Evolutionary conservation across 2,113 vertebrate genomes (phyloP).

Genomic region (Agapornis roseicollis): DNA sequence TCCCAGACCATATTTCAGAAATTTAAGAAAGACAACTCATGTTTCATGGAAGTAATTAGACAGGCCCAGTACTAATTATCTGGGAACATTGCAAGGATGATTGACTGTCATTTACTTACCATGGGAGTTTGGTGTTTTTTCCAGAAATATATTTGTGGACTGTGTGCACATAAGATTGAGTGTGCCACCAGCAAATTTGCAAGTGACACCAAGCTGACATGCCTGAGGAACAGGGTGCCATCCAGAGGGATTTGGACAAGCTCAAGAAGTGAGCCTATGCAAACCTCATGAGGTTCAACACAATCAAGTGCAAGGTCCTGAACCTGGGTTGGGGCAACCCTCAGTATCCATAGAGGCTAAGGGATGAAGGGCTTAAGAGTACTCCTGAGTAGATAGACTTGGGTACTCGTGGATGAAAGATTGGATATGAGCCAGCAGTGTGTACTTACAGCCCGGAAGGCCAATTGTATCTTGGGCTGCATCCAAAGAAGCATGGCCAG

Average conservation of each 20-base stretch:
- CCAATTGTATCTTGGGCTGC: background rate
- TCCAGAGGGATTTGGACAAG: background rate
- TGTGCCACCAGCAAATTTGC: background rate
- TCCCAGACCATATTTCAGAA: slow-evolving; percentile 82
- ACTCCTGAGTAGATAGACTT: background rate
- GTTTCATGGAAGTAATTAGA: slow-evolving; percentile 90
- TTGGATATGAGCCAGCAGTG: background rate
- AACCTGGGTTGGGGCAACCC: background rate
- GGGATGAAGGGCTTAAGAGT: background rate
- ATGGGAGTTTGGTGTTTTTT: slow-evolving; percentile 67
- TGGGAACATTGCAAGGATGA: slow-evolving; percentile 83
- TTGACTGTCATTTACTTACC: slow-evolving; percentile 85
- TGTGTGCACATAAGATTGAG: background rate
- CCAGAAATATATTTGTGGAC: background rate
- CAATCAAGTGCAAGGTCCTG: background rate
- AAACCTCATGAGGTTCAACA: background rate
- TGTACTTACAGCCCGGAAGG: background rate
- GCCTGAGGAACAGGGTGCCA: background rate
- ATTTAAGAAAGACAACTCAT: slow-evolving; percentile 78
- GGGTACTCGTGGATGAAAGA: background rate
- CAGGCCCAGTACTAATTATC: slow-evolving; percentile 84
- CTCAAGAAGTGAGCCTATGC: background rate
- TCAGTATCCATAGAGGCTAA: background rate
- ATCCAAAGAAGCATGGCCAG: background rate
- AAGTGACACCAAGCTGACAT: background rate